These are phyloP conservation scores for Parapristionchus giblindavisi DNA, from an alignment of 2,888 invertebrate genomes.

Conservation along the genomic window DNA sequence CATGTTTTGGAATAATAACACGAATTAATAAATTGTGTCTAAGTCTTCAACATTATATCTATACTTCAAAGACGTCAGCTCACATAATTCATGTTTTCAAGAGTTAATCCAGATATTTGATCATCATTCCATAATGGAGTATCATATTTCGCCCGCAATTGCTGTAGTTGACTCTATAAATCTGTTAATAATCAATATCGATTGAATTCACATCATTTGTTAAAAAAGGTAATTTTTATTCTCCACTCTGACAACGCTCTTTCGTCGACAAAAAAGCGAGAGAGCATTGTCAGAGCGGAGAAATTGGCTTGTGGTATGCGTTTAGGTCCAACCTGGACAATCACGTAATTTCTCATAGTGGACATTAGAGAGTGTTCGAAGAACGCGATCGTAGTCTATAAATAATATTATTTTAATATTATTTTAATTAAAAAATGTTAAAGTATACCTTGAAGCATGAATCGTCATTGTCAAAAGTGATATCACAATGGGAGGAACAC, in stretches of 20 bases:
- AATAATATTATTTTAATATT: background rate
- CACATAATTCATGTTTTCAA: background rate
- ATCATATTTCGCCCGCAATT: conserved; percentile 1
- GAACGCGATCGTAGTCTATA: conserved; percentile 16
- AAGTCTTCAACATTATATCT: background rate
- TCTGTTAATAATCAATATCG: background rate
- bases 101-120: background rate
- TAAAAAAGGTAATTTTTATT: background rate
- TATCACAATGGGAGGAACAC: conserved; percentile 16
- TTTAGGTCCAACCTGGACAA: conserved; percentile 31
- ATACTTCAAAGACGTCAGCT: background rate
- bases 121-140: background rate
- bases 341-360: conserved; percentile 14
- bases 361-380: conserved; percentile 7
- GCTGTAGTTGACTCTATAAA: conserved; percentile 11
- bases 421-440: background rate
- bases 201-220: background rate
- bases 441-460: conserved; percentile 12
- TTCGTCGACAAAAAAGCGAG: too few species aligned
- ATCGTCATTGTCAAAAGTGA: conserved; percentile 5
- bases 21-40: too few species aligned
- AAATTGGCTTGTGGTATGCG: too few species aligned
- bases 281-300: too few species aligned
- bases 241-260: background rate
- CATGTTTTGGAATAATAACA: background rate